phyloP scores from a whole-genome alignment of 2,888 invertebrate species.

The Chalcis sispes region DNA sequence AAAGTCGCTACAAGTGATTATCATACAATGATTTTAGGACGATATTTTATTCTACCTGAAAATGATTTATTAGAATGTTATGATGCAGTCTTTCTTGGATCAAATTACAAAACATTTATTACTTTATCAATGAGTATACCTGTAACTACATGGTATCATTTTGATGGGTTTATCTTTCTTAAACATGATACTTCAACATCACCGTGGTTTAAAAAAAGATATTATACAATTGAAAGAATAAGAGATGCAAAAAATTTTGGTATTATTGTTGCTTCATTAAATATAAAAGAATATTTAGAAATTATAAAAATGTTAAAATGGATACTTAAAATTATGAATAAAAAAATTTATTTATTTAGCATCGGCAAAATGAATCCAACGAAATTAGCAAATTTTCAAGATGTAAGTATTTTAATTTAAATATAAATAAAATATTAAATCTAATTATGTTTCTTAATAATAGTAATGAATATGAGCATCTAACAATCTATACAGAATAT shows the following conservation, averaged over 20 bases:
- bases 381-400: conserved; percentile 96
- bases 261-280: conserved; percentile 93
- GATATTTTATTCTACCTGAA: conserved; percentile 66
- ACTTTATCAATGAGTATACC: conserved; percentile 79
- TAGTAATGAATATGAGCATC: no score
- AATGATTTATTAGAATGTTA: conserved; percentile 76
- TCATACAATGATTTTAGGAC: conserved; percentile 64
- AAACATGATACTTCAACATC: conserved; percentile 71
- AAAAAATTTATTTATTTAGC: conserved; percentile 93
- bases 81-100: conserved; percentile 82
- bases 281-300: conserved; percentile 85
- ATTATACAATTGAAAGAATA: conserved; percentile 91
- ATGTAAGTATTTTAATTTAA: no score
- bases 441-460: no score
- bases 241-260: conserved; percentile 93
- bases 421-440: no score
- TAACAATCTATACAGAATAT: no score
- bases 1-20: conserved; percentile 56
- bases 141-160: conserved; percentile 80
- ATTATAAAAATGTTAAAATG: conserved; percentile 57
- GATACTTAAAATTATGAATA: conserved; percentile 85
- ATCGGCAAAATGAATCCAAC: conserved; percentile 96
- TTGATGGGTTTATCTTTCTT: conserved; percentile 72
- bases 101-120: conserved; percentile 81
- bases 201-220: conserved; percentile 85